phyloP scores from a whole-genome alignment of 2,797 vertebrate genomes.

The Cuniculus paca region DNA sequence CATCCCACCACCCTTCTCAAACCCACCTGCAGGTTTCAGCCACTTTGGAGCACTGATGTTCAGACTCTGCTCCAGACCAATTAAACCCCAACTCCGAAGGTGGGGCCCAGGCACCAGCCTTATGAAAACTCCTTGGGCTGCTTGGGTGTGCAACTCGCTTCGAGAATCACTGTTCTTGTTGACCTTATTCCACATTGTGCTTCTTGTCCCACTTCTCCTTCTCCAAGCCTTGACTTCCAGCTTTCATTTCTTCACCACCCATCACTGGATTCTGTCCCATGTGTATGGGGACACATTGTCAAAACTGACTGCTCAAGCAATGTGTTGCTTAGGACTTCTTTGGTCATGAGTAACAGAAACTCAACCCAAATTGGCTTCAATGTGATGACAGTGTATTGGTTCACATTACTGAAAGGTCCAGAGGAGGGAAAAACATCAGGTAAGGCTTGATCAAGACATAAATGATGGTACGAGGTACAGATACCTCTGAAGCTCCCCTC shows the following conservation, averaged over 20 bases:
- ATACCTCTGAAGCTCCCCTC: not conserved
- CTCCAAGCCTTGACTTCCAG: not conserved
- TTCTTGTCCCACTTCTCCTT: not conserved
- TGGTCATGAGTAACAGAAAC: not conserved
- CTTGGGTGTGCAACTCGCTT: no score
- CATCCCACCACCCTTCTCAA: not conserved
- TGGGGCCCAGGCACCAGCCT: not conserved
- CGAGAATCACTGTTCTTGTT: not conserved
- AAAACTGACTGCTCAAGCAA: not conserved
- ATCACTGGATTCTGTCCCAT: not conserved
- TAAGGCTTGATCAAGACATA: not conserved
- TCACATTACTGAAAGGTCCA: not conserved
- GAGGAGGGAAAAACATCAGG: not conserved
- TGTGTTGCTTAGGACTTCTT: not conserved
- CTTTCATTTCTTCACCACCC: not conserved
- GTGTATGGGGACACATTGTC: not conserved
- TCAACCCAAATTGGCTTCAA: not conserved
- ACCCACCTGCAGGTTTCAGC: not conserved
- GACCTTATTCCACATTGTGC: not conserved
- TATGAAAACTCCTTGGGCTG: not conserved
- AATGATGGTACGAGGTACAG: not conserved
- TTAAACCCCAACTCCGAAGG: not conserved
- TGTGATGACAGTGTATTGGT: not conserved
- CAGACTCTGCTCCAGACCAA: not conserved
- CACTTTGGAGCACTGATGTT: not conserved